These are phyloP conservation scores for Corydoras sp. DNA, from an alignment of 2,113 vertebrate genomes.

Conservation along the genomic window DNA sequence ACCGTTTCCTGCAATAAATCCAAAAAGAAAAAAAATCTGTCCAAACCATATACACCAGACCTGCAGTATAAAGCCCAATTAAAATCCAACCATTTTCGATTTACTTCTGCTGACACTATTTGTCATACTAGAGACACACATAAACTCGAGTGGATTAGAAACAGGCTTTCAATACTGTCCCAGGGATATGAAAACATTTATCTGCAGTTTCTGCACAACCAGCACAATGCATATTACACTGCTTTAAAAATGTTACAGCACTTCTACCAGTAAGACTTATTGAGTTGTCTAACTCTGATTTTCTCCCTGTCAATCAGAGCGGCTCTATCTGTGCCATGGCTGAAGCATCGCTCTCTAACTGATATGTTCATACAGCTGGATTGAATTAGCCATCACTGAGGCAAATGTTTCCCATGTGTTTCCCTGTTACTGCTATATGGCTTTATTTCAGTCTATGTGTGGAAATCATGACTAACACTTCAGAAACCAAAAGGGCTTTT, in stretches of 20 bases:
- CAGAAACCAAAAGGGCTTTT: constrained; percentile 30
- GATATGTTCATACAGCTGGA: constrained; percentile 41
- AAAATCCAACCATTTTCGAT: constrained; percentile 28
- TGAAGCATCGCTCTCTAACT: constrained; percentile 32
- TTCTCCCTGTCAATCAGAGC: constrained; percentile 27
- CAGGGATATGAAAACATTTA: constrained; percentile 26
- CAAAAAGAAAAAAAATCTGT: constrained; percentile 1
- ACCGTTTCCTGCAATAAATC: constrained; percentile 33
- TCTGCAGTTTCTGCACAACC: constrained; percentile 16
- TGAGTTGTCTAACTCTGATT: constrained; percentile 34
- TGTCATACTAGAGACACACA: constrained; percentile 27
- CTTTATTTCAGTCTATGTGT: constrained; percentile 3
- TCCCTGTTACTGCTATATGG: background rate
- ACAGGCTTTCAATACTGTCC: background rate
- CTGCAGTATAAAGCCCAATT: constrained; percentile 16
- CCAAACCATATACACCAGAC: constrained; percentile 23
- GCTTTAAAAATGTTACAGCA: constrained; percentile 1
- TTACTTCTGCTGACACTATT: constrained; percentile 16
- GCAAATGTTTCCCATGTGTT: constrained; percentile 34
- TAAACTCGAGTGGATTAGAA: constrained; percentile 15
- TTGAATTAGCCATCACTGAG: constrained; percentile 32
- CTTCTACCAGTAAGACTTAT: constrained; percentile 18
- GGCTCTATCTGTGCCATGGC: constrained; percentile 12
- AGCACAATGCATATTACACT: constrained; percentile 14
- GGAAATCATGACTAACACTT: constrained; percentile 32